phyloP scores from a whole-genome alignment of 2,113 vertebrate species.

The Oryzias celebensis region DNA sequence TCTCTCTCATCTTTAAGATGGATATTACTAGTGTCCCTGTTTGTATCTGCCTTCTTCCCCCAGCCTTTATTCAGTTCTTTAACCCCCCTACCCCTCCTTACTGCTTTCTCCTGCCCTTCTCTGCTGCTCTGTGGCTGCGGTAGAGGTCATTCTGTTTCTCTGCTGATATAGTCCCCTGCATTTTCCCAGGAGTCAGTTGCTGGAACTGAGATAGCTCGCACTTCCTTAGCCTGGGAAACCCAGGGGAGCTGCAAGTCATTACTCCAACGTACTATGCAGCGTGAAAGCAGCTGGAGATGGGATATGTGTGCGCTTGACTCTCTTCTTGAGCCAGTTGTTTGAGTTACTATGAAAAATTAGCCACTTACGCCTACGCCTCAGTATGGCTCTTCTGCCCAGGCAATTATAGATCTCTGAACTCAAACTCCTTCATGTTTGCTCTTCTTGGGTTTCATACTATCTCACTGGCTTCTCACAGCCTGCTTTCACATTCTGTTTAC shows the following conservation, averaged over 20 bases:
- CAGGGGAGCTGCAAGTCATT: conserved; percentile 33
- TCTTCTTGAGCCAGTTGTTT: conserved; percentile 45
- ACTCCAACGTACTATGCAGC: conserved; percentile 21
- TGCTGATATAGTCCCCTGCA: conserved; percentile 38
- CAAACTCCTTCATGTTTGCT: conserved; percentile 20
- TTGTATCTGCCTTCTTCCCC: conserved; percentile 21
- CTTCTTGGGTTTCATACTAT: conserved; percentile 12
- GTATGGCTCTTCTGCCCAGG: conserved; percentile 31
- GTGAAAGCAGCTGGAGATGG: conserved; percentile 22
- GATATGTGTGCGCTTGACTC: background rate
- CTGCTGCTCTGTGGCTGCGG: conserved; percentile 38
- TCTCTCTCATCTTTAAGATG: conserved; percentile 26
- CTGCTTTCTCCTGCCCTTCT: conserved; percentile 16
- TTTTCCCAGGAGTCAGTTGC: conserved; percentile 31
- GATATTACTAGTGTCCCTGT: conserved; percentile 29
- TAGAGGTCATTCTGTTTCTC: conserved; percentile 56
- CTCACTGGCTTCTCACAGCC: background rate
- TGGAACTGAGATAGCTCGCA: conserved; percentile 23
- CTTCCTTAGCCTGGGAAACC: conserved; percentile 24
- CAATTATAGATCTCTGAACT: conserved; percentile 56
- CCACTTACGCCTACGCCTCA: conserved; percentile 30
- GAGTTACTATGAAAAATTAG: conserved; percentile 49
- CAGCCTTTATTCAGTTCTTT: conserved; percentile 37
- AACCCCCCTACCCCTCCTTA: background rate
- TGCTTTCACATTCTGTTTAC: conserved; percentile 8